Evolutionary conservation across 1,140 invertebrate species (phyloP), one percentile per base, ranked within the genome.

Genomic region (Conopomorpha cramerella): DNA sequence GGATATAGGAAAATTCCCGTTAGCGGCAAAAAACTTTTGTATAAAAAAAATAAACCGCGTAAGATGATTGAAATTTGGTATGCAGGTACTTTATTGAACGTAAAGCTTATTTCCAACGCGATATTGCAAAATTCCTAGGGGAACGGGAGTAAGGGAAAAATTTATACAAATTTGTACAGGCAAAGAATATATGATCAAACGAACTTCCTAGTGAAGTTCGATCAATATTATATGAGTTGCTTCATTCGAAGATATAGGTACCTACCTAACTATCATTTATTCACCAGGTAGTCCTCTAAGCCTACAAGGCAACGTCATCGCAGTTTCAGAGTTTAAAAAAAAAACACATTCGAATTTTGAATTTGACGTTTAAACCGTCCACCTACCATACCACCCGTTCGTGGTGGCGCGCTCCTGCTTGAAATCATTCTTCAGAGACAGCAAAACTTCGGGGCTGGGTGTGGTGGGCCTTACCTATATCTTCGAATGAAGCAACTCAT

Each of bases 181-280:
- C n/a, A n/a, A n/a, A n/a, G n/a, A n/a, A n/a, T 12, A 15, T 14
- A 23, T 1, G 11, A 19, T 30, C 8, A 10, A 34, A 29, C 19
- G n/a, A 4, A 8, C 14, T 15, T 23, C 2, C 10, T 15, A 14
- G 12, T 23, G 18, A 23, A 23, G 19, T 23, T 23, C 19, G 19
- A 23, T 35, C 34, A 28, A 16, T 35, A 35, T 35, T 28, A 27
- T 35, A 35, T 35, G 34, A 35, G 16, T 35, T 25, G 34, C 25
- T 35, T 35, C 34, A 35, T 35, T 35, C 23, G 34, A 35, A 35
- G 34, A 35, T 28, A 35, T n/a, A n/a, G n/a, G n/a, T n/a, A n/a
- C n/a, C n/a, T n/a, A n/a, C n/a, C n/a, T n/a, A n/a, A n/a, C n/a
- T n/a, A n/a, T 35, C n/a, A 35, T 23, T 23, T 35, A 27, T 27